Base-by-base conservation (phyloP, 2,888 invertebrate species). In the Hypomecis punctinalis region DNA sequence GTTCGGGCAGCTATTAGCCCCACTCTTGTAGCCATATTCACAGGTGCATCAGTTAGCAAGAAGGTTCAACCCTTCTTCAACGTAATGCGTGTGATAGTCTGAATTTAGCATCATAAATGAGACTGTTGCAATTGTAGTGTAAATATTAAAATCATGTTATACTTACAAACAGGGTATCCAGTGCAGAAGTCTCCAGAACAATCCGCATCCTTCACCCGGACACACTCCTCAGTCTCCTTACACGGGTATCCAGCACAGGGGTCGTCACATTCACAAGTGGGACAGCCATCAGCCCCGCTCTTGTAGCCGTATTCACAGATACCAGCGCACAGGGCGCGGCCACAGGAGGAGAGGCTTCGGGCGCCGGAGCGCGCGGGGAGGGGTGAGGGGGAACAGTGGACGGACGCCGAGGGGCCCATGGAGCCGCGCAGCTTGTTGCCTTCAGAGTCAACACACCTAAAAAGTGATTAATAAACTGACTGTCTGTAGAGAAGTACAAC, bases 251-350 rank as follows among this genome's bases (percentile, higher is more conserved):
- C 96, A 64, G 96, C 96, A 77, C 97, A 97, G 0, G 97, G 97
- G 80, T 97, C 96, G 55, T 97, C 96, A 80, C 97, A 97, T 83
- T 97, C 97, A 81, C 97, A 97, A 0, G 96, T 97, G 0, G 96
- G 95, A 76, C 97, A 97, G 0, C 97, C 97, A 55, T 94, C 93
- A 6, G 90, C 85, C 0, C 90, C 90, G 3, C 94, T 94, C 86
- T 96, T 96, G 83, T 97, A 97, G 0, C 97, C 97, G 75, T 97
- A 97, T 82, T 97, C 97, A 77, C 97, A 97, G 51, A 97, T 95
- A 4, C 96, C 96, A 0, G 97, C 96, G 79, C 97, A 97, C 54
- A 97, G 95, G 5, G 96, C 94, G 6, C 94, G 93, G 45, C 96
- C 94, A 74, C 97, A 97, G 9, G 88, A 75, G 10, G 84, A 84